Base-by-base conservation (phyloP, 2,888 invertebrate genomes). In the Syritta pipiens region DNA sequence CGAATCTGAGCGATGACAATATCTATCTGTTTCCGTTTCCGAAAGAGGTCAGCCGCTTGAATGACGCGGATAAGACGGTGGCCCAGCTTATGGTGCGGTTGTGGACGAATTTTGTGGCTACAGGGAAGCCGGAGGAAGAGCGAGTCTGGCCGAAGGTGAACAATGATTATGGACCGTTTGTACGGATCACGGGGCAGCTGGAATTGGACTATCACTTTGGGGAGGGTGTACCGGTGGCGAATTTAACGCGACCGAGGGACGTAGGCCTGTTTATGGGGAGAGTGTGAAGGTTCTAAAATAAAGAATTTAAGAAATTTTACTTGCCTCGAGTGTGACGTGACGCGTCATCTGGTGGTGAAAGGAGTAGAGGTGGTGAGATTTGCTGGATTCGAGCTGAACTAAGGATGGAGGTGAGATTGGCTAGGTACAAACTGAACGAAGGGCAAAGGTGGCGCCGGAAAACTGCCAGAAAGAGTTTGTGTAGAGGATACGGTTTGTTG, bases 1-100 rank as follows among this genome's bases (percentile, higher is more conserved):
- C 91, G 3, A 90, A 91, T 40, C 90, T 92, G 62, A 91, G 91
- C 10, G 91, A 92, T 81, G 92, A 92, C 72, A 88, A 91, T 4
- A 89, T 91, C 12, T 91, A 92, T 81, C 83, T 92, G 17, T 92
- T 92, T 83, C 89, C 89, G 1, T 89, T 85, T 57, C 88, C 89
- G 0, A 83, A 81, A 14, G 86, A 87, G 49, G 85, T 85, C 1
- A 86, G 86, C 22, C 74, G 76, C 0, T 83, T 90, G 4, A 89
- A 88, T 79, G 82, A 83, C 0, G 72, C 81, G 3, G 90, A 90
- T 51, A 84, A 85, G 20, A 76, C 82, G 2, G 83, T 91, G 14
- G 88, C 90, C 0, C 85, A 87, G 10, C 84, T 86, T 6, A 85
- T 91, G 85, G 86, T 90, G 3, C 82, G 83, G 7, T 83, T 88